Percentiles rank a stretch among this genome's conserved stretches.
Evolutionary conservation across 2,888 invertebrate genomes (phyloP).

Genomic region (Eucera pruinosa): DNA sequence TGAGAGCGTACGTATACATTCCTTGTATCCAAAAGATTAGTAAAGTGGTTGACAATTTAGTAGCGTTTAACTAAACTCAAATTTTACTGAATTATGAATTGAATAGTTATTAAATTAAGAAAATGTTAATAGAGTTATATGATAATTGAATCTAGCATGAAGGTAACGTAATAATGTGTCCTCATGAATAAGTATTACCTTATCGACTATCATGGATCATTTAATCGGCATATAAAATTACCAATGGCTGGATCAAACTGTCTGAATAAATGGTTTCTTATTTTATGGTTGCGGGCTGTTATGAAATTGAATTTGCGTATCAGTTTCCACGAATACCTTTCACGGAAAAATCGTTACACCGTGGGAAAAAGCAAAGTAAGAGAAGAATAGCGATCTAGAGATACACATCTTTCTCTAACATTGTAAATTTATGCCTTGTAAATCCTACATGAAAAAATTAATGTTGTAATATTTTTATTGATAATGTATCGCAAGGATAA

Average conservation of each 20-base stretch:
- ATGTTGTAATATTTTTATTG: neutral
- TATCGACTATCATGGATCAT: constrained; percentile 23
- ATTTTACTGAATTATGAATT: no score
- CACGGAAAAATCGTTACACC: constrained; percentile 10
- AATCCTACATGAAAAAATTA: neutral
- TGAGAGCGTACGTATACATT: no score
- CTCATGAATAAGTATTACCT: neutral
- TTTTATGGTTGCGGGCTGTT: constrained; percentile 14
- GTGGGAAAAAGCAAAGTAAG: constrained; percentile 27
- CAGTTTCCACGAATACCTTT: constrained; percentile 18
- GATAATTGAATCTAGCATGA: no score
- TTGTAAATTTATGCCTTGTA: neutral
- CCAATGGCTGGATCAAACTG: constrained; percentile 13
- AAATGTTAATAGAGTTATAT: no score
- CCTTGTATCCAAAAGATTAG: no score
- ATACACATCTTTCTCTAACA: constrained; percentile 2
- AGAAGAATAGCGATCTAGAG: neutral
- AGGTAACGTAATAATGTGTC: neutral
- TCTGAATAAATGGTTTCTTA: constrained; percentile 26
- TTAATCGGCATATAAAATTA: constrained; percentile 45
- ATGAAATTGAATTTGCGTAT: constrained; percentile 44
- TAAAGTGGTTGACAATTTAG: no score
- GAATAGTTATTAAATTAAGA: no score
- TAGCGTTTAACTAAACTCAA: no score
- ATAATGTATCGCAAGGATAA: neutral